Base-by-base conservation (phyloP, 2,113 vertebrate genomes). In the Junco hyemalis region DNA sequence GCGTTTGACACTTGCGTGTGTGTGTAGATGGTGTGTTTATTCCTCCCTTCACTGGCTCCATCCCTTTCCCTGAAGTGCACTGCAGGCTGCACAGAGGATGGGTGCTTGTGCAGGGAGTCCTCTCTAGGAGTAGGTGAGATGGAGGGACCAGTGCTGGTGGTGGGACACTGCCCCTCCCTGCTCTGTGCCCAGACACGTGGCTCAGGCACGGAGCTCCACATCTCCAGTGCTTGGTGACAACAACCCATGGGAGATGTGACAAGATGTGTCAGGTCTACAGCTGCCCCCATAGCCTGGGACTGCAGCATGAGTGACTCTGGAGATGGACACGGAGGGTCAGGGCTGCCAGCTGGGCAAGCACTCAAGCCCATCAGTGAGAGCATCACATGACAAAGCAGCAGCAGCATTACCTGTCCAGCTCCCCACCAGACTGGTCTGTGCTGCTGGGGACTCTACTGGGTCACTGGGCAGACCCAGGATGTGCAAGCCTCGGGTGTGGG, bases 21-120 rank as follows among this genome's bases (percentile, higher is more conserved):
- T 59, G 93, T 85, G 89, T 81, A 86, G 87, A 35, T 80, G 65
- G 70, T 78, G 82, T 94, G 70, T 76, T 80, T 85, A n/a, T 83
- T 73, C 28, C 71, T 29, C 69, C 86, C 56, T 76, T 86, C 74
- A 64, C 85, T 66, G 73, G n/a, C 51, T 65, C 76, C 69, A 48
- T 47, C 70, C 87, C 73, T 94, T 91, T 90, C 73, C 80, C 90
- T 93, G 92, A 84, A 65, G 90, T 25, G 66, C 14, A 8, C 2
- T 76, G 72, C 74, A 85, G 66, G 57, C 57, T 57, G 69, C 16
- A 44, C 65, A 73, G 54, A 78, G 77, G 45, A 31, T 8, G 29
- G 40, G 59, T 22, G 69, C 76, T 81, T n/a, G 24, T 33, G 12
- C 63, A 50, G 24, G 31, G 64, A 64, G 25, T 22, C 44, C 24